Conservation (phyloP, 2,797 vertebrate genomes). For the Spheniscus humboldti region DNA sequence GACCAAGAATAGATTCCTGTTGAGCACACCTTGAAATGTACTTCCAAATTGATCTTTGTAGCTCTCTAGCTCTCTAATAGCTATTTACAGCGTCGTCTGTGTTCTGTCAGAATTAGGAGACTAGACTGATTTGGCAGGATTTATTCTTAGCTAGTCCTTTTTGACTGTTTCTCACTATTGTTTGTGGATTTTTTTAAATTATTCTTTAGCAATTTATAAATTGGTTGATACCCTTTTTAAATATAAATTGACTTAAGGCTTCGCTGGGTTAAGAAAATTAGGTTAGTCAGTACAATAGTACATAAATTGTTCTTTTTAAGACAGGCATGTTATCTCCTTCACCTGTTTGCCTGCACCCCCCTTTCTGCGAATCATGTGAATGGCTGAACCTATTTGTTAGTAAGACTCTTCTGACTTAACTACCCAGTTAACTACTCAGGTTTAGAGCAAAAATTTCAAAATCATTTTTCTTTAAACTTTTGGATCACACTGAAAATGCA, state of each 20-base stretch:
- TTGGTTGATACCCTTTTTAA: background rate
- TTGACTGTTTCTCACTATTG: background rate
- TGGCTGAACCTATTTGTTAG: background rate
- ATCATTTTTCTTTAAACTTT: background rate
- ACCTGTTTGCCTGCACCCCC: background rate
- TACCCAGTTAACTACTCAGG: background rate
- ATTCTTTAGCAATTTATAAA: background rate
- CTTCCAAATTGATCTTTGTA: background rate
- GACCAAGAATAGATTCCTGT: background rate
- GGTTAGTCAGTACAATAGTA: background rate
- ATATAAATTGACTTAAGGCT: background rate
- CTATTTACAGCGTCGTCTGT: background rate
- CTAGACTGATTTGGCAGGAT: background rate
- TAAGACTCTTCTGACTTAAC: background rate
- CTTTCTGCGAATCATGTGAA: background rate
- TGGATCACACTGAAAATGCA: background rate
- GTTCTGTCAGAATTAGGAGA: background rate
- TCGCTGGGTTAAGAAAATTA: background rate
- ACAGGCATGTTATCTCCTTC: background rate
- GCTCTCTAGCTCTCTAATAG: background rate
- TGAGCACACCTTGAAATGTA: background rate
- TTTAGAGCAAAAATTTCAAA: background rate
- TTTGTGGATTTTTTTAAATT: background rate
- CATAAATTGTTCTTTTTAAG: background rate
- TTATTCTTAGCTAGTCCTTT: background rate